phyloP scores from a whole-genome alignment of 2,888 invertebrate species.

The Elmis aenea region DNA sequence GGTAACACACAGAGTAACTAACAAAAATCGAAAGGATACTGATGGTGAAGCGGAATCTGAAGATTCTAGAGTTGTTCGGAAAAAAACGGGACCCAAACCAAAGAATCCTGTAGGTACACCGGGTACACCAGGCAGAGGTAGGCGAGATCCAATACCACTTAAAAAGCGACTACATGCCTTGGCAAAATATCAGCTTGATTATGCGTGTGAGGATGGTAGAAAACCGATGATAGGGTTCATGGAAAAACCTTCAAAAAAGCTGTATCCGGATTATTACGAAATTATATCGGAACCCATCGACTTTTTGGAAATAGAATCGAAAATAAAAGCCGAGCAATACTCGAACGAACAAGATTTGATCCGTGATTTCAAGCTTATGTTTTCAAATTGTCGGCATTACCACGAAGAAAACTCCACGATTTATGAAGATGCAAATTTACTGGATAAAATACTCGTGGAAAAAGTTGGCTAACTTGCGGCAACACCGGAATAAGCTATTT shows the following conservation, averaged over 20 bases:
- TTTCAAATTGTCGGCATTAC: conserved; percentile 92
- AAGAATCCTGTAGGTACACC: conserved; percentile 28
- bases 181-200: conserved; percentile 70
- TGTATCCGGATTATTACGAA: conserved; percentile 94
- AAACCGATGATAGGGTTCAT: conserved; percentile 89
- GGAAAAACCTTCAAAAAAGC: conserved; percentile 92
- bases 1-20: conserved; percentile 51
- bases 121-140: conserved; percentile 34
- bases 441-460: conserved; percentile 80
- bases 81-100: conserved; percentile 37
- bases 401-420: conserved; percentile 96
- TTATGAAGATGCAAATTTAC: conserved; percentile 86
- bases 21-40: conserved; percentile 48
- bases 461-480: conserved; percentile 63
- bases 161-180: conserved; percentile 77
- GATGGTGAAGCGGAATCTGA: conserved; percentile 49
- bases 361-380: conserved; percentile 88
- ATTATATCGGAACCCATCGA: conserved; percentile 92
- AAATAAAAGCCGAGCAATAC: conserved; percentile 83
- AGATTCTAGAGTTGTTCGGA: conserved; percentile 32
- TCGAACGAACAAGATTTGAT: conserved; percentile 79
- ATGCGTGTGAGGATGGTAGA: conserved; percentile 70
- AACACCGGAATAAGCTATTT: conserved; percentile 51
- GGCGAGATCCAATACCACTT: conserved; percentile 52
- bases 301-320: conserved; percentile 87